Percentiles rank a stretch among this genome's conserved stretches.
Evolutionary conservation across 2,888 invertebrate genomes (phyloP).

Genomic region (Chymomyza caudatula): DNA sequence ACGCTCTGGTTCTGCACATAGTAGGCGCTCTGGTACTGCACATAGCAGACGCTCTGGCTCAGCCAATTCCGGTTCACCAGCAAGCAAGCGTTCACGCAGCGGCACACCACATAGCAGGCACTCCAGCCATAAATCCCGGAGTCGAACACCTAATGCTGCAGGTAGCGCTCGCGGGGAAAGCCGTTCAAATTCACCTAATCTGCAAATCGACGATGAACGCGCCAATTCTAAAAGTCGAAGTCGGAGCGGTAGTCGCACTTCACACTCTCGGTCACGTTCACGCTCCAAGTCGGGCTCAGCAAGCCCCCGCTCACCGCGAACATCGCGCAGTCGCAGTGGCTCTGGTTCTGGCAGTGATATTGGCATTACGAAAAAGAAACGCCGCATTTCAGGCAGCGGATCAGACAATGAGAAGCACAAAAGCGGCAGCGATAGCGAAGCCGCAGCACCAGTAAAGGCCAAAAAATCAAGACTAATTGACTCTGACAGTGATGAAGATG

Average conservation of each 20-base stretch:
- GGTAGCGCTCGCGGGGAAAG: slow-evolving; percentile 74
- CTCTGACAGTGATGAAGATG: slow-evolving; percentile 86
- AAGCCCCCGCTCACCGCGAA: slow-evolving; percentile 42
- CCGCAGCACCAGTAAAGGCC: slow-evolving; percentile 75
- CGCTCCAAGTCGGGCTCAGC: slow-evolving; percentile 41
- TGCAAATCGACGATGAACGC: slow-evolving; percentile 79
- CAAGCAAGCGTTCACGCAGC: slow-evolving; percentile 28
- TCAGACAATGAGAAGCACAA: slow-evolving; percentile 78
- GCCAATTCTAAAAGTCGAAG: slow-evolving; percentile 73
- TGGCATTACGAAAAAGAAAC: slow-evolving; percentile 70
- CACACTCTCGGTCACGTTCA: slow-evolving; percentile 54
- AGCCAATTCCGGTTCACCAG: slow-evolving; percentile 15
- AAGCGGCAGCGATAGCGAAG: slow-evolving; percentile 68
- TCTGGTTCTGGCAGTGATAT: slow-evolving; percentile 74
- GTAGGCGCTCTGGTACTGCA: slow-evolving; percentile 43
- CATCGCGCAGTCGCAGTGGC: slow-evolving; percentile 64
- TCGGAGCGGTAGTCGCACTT: slow-evolving; percentile 55
- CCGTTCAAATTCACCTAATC: slow-evolving; percentile 80
- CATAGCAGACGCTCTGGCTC: slow-evolving; percentile 14
- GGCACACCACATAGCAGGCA: slow-evolving; percentile 53
- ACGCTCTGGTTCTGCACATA: slow-evolving; percentile 67
- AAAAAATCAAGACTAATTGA: slow-evolving; percentile 81
- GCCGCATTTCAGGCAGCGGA: slow-evolving; percentile 79
- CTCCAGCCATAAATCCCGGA: slow-evolving; percentile 56
- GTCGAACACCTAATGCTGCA: slow-evolving; percentile 6